Evolutionary conservation across 2,888 invertebrate species (phyloP), one percentile per base, ranked within the genome.

Genomic region (Malthinus seriepunctatus): DNA sequence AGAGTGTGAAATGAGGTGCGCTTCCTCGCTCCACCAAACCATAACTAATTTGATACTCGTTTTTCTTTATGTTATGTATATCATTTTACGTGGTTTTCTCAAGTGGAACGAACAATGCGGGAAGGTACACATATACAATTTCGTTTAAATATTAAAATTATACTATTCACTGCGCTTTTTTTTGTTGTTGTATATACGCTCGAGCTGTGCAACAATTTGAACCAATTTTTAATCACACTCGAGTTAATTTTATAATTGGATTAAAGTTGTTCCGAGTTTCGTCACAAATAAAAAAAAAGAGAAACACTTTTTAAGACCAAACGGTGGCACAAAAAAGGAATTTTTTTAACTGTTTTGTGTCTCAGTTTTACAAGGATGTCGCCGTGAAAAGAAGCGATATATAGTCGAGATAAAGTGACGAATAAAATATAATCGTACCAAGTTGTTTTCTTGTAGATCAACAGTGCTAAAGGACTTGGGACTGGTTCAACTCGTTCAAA

Each of bases 1-100:
- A 72, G 73, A 75, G 76, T 75, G 76, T 74, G 76, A 76, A 76
- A 73, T 76, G 76, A 77, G 77, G 75, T 76, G 75, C 76, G 72
- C 74, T 76, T 75, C 76, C 75, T 69, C 73, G 77, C 76, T 76
- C 69, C 73, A 72, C 60, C 64, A 69, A 62, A 63, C 73, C 75
- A 72, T 71, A 67, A 75, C 77, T 77, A 77, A 77, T 77, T 76
- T 67, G 73, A 68, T 73, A 71, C 71, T 73, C 75, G 74, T 75
- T 77, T 76, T 75, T 73, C 71, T 69, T 69, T 67, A 52, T 61
- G 51, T 64, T 70, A 15, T 15, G 15, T 42, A 71, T 76, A 76
- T 76, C 74, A 73, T 74, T 76, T 59, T 77, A 77, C 76, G 73
- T 73, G 75, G 69, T 70, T 69, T 69, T 67, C 65, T 67, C 65